These are phyloP conservation scores for Odontophorus gujanensis DNA, from an alignment of 2,113 vertebrate species.

Conservation along the genomic window DNA sequence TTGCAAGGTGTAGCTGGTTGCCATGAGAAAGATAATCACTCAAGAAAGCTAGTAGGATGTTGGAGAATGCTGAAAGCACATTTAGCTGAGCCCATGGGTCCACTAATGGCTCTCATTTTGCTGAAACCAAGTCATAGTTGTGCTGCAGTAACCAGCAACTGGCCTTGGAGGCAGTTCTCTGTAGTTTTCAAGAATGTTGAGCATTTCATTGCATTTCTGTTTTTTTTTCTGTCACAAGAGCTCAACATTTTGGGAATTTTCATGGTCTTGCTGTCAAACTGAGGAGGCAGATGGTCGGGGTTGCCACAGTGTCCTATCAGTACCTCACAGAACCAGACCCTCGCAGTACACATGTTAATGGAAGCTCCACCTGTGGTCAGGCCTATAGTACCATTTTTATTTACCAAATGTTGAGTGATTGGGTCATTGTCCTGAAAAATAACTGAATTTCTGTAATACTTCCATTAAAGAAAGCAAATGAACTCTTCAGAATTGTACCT, in stretches of 20 bases:
- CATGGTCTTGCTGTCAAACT: conserved; percentile 1
- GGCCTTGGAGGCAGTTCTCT: not conserved
- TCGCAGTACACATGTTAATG: not conserved
- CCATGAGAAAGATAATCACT: not conserved
- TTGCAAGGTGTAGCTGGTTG: not conserved
- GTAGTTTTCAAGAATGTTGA: not conserved
- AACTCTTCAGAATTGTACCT: conserved; percentile 17
- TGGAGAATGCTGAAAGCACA: not conserved
- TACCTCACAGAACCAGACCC: not conserved
- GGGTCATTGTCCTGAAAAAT: conserved; percentile 22
- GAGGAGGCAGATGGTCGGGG: not conserved
- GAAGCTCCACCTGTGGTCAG: not conserved
- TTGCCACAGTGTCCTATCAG: not conserved
- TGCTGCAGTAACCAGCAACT: not conserved
- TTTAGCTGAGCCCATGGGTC: not conserved
- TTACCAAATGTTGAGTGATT: conserved; percentile 42
- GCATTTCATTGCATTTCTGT: not conserved
- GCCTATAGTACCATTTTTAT: not conserved
- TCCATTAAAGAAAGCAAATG: conserved; percentile 23
- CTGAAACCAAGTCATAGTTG: not conserved
- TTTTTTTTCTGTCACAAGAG: not conserved
- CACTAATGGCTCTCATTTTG: not conserved
- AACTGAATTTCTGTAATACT: not conserved
- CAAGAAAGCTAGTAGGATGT: not conserved
- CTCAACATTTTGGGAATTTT: not conserved